Percentiles rank a stretch among this genome's conserved stretches.
These are phyloP conservation scores for Erythrocebus patas DNA, from an alignment of 2,113 vertebrate genomes.

Conservation along the genomic window DNA sequence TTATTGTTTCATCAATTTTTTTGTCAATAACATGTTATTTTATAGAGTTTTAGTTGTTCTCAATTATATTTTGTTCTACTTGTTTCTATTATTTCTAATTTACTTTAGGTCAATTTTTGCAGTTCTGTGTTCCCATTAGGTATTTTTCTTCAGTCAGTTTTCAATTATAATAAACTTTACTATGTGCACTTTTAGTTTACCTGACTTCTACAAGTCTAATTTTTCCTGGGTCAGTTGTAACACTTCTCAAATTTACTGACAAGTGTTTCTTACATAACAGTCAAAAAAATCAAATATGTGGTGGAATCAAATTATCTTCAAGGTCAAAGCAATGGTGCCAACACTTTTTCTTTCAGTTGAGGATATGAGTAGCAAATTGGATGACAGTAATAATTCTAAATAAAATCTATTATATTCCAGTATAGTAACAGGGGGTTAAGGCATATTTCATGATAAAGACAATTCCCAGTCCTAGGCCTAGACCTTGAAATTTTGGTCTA, in stretches of 20 bases:
- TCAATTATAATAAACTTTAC: background rate
- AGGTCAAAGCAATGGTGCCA: background rate
- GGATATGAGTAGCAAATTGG: background rate
- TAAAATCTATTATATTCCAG: background rate
- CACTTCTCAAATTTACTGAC: background rate
- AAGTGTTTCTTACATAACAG: background rate
- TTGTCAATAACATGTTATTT: background rate
- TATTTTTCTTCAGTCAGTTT: background rate
- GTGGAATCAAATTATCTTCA: background rate
- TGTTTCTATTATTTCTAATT: constrained; percentile 19
- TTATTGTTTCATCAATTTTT: constrained; percentile 48
- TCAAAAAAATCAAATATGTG: background rate
- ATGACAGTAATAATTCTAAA: background rate
- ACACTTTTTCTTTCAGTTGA: background rate
- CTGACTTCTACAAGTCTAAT: background rate
- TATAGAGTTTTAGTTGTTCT: background rate
- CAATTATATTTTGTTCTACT: constrained; percentile 7
- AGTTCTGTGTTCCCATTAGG: background rate
- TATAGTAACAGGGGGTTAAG: background rate
- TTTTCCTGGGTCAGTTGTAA: background rate
- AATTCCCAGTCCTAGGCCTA: background rate
- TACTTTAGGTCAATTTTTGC: constrained; percentile 14
- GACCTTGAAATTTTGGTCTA: background rate
- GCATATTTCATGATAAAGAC: background rate
- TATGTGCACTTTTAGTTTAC: constrained; percentile 15